A percentile compares a stretch with the other conserved stretches of the same genome.
phyloP scores from a whole-genome alignment of 2,797 vertebrate genomes.

The Sebastolobus alascanus region DNA sequence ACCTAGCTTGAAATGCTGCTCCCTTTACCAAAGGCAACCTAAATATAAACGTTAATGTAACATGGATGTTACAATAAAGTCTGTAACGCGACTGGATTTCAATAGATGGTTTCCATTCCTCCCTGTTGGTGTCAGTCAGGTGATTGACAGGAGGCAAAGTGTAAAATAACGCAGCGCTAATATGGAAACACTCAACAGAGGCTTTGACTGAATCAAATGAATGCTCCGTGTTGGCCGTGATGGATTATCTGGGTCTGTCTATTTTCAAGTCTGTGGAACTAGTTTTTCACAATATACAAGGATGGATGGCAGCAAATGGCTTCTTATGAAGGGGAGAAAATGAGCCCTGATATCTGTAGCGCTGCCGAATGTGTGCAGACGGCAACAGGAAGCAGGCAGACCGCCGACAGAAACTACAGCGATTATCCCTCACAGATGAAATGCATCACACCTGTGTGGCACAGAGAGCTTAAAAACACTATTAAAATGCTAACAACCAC shows the following conservation, averaged over 20 bases:
- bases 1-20: not conserved
- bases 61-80: not conserved
- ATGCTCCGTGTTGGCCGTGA: not conserved
- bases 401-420: not conserved
- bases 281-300: conserved; percentile 15
- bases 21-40: not conserved
- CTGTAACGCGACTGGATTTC: not conserved
- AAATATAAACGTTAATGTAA: not conserved
- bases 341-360: not conserved
- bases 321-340: conserved; percentile 18
- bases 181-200: conserved; percentile 5
- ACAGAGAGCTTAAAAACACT: not conserved
- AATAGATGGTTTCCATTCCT: not conserved
- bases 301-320: conserved; percentile 22
- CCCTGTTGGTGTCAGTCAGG: not conserved
- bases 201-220: conserved; percentile 14
- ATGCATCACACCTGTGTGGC: not conserved
- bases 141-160: conserved; percentile 18
- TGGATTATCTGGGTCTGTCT: conserved; percentile 14
- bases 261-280: conserved; percentile 1
- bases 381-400: not conserved
- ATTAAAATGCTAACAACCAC: not conserved
- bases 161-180: not conserved
- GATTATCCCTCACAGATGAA: not conserved
- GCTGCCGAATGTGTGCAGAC: conserved; percentile 5